Evolutionary conservation across 2,797 vertebrate genomes (phyloP), one percentile per base, ranked within the genome.

Genomic region (Sphenopsis melanotis): DNA sequence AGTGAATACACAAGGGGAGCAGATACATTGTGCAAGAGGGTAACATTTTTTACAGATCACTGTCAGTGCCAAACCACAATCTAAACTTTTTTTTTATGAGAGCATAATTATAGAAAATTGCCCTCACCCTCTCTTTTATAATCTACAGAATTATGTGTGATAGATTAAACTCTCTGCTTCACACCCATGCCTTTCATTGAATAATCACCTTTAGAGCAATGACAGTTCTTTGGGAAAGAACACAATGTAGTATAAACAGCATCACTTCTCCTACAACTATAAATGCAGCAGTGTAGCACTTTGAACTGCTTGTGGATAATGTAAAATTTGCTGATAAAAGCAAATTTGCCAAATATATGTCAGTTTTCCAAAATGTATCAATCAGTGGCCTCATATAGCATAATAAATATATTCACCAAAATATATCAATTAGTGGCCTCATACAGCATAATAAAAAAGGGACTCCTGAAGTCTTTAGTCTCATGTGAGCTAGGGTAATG

Each of bases 11-110:
- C 47, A 65, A 23, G 56, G 55, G 59, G 47, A 89, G 15, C 57
- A 86, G 72, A 74, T 59, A 34, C 0, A 2, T 79, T 95, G 70
- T 81, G 70, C 74, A 96, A 91, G 83, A 90, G 18, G 17, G 32
- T 69, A 91, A 57, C 22, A 14, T 82, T 93, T 92, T 92, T 84
- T 63, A 94, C 17, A 84, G 55, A 64, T 63, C 23, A 52, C 18
- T 82, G 41, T 77, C 37, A 46, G 29, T 49, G 77, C 74, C 85
- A 90, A 90, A 75, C 41, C 60, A 68, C 89, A 65, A 9, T 65
- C 14, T 19, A 44, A 78, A 85, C 3, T 30, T 39, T 1, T 37
- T 16, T 80, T 70, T 76, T 3, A 36, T 46, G 22, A 42, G 14
- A 50, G 42, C 69, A 5, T 26, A 88, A 83, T 26, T 55, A 50